phyloP scores from a whole-genome alignment of 2,888 invertebrate species.

The Craniophora ligustri region DNA sequence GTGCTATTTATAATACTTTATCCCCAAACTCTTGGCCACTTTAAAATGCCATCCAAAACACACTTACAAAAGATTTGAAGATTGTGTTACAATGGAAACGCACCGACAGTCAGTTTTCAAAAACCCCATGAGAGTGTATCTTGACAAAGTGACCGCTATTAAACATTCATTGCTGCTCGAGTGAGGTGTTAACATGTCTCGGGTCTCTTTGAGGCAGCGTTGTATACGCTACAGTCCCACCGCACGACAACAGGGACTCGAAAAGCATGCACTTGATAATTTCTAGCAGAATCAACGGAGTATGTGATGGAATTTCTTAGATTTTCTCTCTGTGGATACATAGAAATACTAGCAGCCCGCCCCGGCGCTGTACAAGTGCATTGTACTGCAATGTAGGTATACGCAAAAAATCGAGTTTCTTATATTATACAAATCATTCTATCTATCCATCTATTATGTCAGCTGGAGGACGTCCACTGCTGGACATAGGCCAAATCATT shows the following conservation, averaged over 20 bases:
- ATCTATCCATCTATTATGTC: no score
- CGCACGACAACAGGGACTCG: slow-evolving; percentile 30
- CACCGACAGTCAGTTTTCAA: slow-evolving; percentile 69
- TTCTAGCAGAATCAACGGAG: slow-evolving; percentile 34
- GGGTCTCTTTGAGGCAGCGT: slow-evolving; percentile 53
- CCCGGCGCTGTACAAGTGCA: no score
- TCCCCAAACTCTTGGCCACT: no score
- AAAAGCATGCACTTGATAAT: slow-evolving; percentile 50
- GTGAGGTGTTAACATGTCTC: slow-evolving; percentile 71
- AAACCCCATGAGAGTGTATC: slow-evolving; percentile 76
- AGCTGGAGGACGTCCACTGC: no score
- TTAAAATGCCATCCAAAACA: not conserved
- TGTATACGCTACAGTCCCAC: slow-evolving; percentile 37
- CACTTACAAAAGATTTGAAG: no score
- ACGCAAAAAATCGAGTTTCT: no score
- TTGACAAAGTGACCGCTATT: slow-evolving; percentile 86
- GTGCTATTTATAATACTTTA: no score
- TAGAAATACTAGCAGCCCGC: no score
- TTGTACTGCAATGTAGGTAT: no score
- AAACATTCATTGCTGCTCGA: slow-evolving; percentile 77
- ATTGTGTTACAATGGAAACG: slow-evolving; percentile 66
- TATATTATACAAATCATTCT: no score
- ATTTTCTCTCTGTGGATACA: no score
- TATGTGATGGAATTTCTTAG: slow-evolving; percentile 19
- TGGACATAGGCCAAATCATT: no score